Evolutionary conservation across 2,797 vertebrate species (phyloP).

Genomic region (Siniperca scherzeri): DNA sequence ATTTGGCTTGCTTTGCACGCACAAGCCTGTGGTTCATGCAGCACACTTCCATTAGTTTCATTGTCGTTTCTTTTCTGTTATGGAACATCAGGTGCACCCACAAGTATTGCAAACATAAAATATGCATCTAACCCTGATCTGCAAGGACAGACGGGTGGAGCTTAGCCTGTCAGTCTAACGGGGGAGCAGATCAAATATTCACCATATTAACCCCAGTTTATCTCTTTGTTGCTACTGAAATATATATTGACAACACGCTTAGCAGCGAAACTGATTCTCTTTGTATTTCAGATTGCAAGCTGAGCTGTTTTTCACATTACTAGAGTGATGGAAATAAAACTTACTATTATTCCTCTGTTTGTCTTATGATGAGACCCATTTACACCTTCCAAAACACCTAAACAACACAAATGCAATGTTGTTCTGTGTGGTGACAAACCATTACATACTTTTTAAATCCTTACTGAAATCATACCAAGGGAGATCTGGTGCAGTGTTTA

Average conservation of each 20-base stretch:
- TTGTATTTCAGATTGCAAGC: constrained; percentile 46
- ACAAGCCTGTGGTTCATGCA: constrained; percentile 28
- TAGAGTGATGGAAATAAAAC: constrained; percentile 45
- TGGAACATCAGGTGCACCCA: constrained; percentile 59
- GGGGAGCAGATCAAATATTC: constrained; percentile 65
- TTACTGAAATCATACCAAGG: constrained; percentile 35
- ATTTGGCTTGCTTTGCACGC: constrained; percentile 38
- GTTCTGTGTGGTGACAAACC: constrained; percentile 28
- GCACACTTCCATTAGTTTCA: constrained; percentile 58
- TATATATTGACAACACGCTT: constrained; percentile 56
- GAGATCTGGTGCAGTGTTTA: constrained; percentile 46
- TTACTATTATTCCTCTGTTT: constrained; percentile 31
- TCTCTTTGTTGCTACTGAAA: constrained; percentile 68
- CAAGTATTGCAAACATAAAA: constrained; percentile 67
- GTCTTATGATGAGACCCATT: constrained; percentile 35
- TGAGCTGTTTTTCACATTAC: constrained; percentile 47
- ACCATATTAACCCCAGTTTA: constrained; percentile 61
- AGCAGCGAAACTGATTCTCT: constrained; percentile 41
- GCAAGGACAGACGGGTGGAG: constrained; percentile 49
- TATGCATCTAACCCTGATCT: constrained; percentile 63
- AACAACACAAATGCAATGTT: constrained; percentile 35
- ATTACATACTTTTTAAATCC: constrained; percentile 40
- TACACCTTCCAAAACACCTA: constrained; percentile 20
- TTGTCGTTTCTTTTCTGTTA: constrained; percentile 46
- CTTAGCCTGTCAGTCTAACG: constrained; percentile 46